Percentiles rank a stretch among this genome's conserved stretches.
Evolutionary conservation across 1,140 invertebrate species (phyloP).

Genomic region (Gyrodactylus salaris): DNA sequence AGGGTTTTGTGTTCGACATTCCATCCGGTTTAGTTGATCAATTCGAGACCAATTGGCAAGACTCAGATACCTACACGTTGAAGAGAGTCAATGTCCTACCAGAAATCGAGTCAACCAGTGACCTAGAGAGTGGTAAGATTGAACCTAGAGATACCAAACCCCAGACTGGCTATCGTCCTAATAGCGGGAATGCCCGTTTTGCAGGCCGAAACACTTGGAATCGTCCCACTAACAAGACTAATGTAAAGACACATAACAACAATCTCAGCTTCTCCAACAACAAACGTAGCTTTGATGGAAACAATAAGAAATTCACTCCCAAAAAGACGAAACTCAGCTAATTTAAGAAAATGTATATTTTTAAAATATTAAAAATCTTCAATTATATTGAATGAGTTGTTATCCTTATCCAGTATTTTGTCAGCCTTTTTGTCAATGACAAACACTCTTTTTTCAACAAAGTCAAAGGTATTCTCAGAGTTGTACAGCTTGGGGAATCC

Average conservation of each 20-base stretch:
- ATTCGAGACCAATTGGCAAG: not conserved
- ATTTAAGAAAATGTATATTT: not conserved
- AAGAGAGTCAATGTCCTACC: not conserved
- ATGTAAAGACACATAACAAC: not conserved
- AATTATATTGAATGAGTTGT: not conserved
- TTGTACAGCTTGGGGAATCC: not conserved
- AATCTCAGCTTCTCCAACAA: too few relatives aligned
- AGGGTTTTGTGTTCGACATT: conserved; percentile 4
- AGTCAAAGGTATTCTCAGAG: not conserved
- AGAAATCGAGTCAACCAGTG: conserved; percentile 3
- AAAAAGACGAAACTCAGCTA: not conserved
- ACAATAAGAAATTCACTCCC: not conserved
- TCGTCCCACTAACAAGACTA: not conserved
- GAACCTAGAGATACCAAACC: not conserved
- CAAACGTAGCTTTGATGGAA: not conserved
- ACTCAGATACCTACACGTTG: not conserved
- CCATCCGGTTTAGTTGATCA: not conserved
- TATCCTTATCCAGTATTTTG: not conserved
- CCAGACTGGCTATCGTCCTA: not conserved
- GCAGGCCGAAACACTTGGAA: not conserved
- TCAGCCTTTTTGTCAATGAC: not conserved
- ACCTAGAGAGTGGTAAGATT: not conserved
- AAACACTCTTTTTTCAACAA: not conserved
- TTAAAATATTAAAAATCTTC: not conserved
- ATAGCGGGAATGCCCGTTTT: not conserved